Base-by-base conservation (phyloP, 2,113 vertebrate genomes). In the Elaphurus davidianus region DNA sequence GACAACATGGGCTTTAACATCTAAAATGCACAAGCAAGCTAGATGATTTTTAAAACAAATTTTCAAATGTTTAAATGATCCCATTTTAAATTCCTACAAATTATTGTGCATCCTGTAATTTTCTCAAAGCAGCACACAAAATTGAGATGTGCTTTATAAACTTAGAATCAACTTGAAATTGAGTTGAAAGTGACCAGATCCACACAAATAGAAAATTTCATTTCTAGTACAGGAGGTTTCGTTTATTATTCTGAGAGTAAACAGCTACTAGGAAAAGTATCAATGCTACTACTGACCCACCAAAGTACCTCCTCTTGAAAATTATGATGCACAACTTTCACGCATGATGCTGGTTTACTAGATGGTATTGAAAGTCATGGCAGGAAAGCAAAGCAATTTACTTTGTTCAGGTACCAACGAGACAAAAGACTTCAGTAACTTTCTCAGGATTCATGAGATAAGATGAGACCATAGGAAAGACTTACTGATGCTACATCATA, bases 31-130 rank as follows among this genome's bases (percentile, higher is more conserved):
- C 98, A 98, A 78, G 52, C 71, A 92, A 97, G 74, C 84, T 83
- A 97, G 84, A 47, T 96, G 52, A 93, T 96, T 98, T 94, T 98
- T 97, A 95, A 98, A 98, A 97, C 89, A 92, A 90, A 97, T 96
- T 94, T 90, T 92, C 17, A 90, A 96, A 92, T 88, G 67, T 94
- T 98, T 86, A 98, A 98, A 98, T 90, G 62, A 23, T 98, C 96
- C 89, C 94, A 98, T 97, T 98, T 98, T 97, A 98, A 98, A 98
- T 97, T 97, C 95, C 98, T 98, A 98, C 94, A 97, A 97, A 98
- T 89, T 93, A 95, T 52, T 98, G 95, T 98, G 98, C 96, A 97
- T 92, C 96, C 88, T 97, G 71, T 98, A 98, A 98, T 98, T 98
- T 98, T 97, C 95, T 98, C 98, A 98, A 98, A 97, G 96, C 79